Base-by-base conservation (phyloP, 2,797 vertebrate genomes). In the Propithecus deckenii region DNA sequence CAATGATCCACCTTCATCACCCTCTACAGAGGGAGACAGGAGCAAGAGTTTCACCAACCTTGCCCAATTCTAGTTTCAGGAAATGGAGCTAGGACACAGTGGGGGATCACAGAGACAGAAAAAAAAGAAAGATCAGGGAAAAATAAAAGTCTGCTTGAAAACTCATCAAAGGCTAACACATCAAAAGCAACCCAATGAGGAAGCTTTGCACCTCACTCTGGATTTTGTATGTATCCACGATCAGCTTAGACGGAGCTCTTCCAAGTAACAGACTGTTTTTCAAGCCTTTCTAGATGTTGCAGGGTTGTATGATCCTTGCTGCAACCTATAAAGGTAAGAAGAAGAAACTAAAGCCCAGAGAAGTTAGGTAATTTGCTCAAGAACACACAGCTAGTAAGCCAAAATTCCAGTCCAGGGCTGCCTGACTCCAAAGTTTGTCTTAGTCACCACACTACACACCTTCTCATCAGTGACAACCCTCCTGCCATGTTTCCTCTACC, bases 271-370 rank as follows among this genome's bases (percentile, higher is more conserved):
- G 22, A 69, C 7, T 67, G 1, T 50, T 91, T 81, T 63, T 94
- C 38, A 75, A 75, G 35, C 2, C 50, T 23, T 79, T 85, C 23
- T 43, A 91, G 52, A 84, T 89, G 83, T 41, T 86, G 30, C n/a
- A 30, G 28, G 18, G 35, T 93, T 90, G 35, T 22, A 46, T 67
- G 50, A 80, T 89, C 35, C 38, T 86, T 96, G 46, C 4, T 65
- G 38, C 41, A 89, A 91, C 14, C 35, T 52, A 41, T 23, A 80
- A 93, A 32, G 3, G 84, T 8, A 30, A 85, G 46, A 92, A 89
- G 48, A 81, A 83, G 61, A 96, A 96, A 92, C 23, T 76, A 38
- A 95, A 97, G 17, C 43, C 59, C 48, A 87, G 46, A 71, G 85
- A 94, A 81, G 13, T 75, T 13, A 41, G 41, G 28, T 63, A 57